These are phyloP conservation scores for Magallana nippona DNA, from an alignment of 2,888 invertebrate species.

Conservation along the genomic window DNA sequence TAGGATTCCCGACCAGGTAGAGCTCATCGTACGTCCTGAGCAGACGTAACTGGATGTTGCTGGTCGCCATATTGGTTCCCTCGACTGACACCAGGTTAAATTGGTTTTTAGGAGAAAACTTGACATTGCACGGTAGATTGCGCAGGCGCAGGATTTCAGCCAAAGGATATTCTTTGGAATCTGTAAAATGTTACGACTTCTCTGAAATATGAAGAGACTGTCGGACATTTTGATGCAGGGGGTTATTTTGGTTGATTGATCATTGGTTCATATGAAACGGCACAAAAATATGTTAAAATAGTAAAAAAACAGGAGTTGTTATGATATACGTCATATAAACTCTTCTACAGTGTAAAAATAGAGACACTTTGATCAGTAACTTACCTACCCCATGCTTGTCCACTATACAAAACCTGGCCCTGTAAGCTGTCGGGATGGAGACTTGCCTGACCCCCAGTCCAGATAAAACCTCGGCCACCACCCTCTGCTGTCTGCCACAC, in stretches of 20 bases:
- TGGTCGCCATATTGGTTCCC: slow-evolving; percentile 7
- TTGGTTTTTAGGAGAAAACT: neutral
- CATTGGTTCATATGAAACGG: no score
- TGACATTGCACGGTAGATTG: neutral
- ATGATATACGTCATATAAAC: no score
- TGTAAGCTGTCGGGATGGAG: neutral
- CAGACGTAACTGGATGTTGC: neutral
- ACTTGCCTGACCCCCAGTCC: neutral
- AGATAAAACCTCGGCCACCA: neutral
- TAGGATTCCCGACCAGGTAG: slow-evolving; percentile 12
- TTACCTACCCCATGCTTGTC: neutral
- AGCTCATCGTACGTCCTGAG: slow-evolving; percentile 15
- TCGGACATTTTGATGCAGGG: no score
- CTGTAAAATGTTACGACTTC: neutral
- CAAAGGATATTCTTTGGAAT: neutral
- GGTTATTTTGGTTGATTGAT: no score
- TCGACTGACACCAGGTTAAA: slow-evolving; percentile 2
- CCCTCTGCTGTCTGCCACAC: neutral
- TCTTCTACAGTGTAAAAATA: neutral
- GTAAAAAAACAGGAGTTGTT: no score
- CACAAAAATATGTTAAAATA: no score
- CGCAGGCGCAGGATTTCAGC: neutral
- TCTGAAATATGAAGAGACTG: no score
- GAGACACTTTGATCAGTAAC: neutral
- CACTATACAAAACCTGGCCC: neutral